Conservation (phyloP, 2,888 invertebrate species). For the Phyllotreta striolata region DNA sequence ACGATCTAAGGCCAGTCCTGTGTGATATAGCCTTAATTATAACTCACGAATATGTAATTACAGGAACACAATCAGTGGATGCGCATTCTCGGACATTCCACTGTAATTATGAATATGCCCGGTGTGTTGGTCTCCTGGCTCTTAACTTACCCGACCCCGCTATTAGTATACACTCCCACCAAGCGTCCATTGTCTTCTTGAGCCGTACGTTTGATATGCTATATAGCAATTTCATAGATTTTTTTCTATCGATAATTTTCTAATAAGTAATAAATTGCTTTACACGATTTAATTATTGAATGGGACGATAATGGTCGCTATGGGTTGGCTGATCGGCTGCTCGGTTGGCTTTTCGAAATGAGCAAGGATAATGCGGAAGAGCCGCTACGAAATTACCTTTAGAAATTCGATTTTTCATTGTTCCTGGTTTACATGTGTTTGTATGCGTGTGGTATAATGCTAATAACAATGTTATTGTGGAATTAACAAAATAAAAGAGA, state of each 20-base stretch:
- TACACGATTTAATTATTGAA: constrained; percentile 42
- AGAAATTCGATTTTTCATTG: constrained; percentile 21
- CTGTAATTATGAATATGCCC: constrained; percentile 53
- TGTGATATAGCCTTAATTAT: constrained; percentile 54
- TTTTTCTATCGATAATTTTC: constrained; percentile 43
- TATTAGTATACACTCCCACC: constrained; percentile 51
- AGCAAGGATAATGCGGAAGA: constrained; percentile 21
- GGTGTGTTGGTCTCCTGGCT: constrained; percentile 41
- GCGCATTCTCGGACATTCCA: constrained; percentile 55
- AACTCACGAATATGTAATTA: constrained; percentile 62
- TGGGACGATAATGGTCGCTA: constrained; percentile 33
- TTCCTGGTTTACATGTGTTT: neutral
- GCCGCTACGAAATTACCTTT: constrained; percentile 18
- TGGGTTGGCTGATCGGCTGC: constrained; percentile 18
- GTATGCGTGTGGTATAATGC: constrained; percentile 10
- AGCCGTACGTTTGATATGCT: constrained; percentile 43
- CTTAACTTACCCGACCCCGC: constrained; percentile 49
- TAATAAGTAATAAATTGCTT: constrained; percentile 44
- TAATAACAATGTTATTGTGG: too few relatives aligned
- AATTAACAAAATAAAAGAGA: too few relatives aligned
- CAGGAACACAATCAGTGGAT: constrained; percentile 61
- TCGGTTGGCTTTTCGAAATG: constrained; percentile 16
- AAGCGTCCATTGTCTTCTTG: constrained; percentile 47
- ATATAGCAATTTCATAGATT: constrained; percentile 42
- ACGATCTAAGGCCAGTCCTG: constrained; percentile 17